Conservation (phyloP, 2,113 vertebrate genomes). For the Tinamus guttatus region DNA sequence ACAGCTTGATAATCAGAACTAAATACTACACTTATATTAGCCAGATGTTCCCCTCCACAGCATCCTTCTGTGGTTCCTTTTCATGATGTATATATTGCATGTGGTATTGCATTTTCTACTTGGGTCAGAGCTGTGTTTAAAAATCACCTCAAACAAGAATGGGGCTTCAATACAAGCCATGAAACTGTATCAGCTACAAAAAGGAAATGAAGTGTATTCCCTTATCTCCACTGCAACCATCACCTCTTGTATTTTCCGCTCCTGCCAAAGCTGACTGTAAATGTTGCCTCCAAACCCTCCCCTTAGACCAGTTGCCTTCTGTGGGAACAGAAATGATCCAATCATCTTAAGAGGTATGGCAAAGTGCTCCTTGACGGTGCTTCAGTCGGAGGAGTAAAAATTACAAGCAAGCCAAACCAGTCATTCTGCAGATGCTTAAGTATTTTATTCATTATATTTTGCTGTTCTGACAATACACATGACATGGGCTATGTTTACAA, state of each 20-base stretch:
- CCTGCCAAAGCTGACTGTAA: background rate
- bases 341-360: background rate
- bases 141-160: constrained; percentile 1
- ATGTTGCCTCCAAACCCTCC: background rate
- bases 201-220: background rate
- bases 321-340: background rate
- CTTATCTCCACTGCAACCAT: background rate
- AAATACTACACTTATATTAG: background rate
- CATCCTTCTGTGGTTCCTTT: background rate
- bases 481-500: background rate
- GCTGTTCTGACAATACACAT: background rate
- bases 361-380: background rate
- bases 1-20: constrained; percentile 2
- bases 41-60: background rate
- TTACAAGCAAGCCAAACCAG: background rate
- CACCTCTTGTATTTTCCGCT: background rate
- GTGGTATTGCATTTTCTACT: background rate
- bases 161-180: background rate
- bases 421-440: background rate
- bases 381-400: background rate
- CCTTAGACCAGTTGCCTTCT: background rate
- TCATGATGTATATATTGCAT: background rate
- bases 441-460: background rate
- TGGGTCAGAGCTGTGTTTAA: background rate
- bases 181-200: background rate